Base-by-base conservation (phyloP, 2,113 vertebrate species). In the Indicator maculatus region DNA sequence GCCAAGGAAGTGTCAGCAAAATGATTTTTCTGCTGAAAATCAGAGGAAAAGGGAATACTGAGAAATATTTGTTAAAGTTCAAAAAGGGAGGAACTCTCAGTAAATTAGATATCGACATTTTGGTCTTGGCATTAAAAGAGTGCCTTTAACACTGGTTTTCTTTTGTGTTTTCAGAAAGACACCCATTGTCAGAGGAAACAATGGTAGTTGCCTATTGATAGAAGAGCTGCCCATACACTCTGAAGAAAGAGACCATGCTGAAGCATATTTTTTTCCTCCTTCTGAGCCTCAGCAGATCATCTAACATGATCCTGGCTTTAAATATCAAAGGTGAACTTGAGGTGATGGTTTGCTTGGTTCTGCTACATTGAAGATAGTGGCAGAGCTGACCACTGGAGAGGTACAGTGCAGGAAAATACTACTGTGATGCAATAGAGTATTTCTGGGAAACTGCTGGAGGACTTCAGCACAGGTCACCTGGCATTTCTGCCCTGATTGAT, bases 131-230 rank as follows among this genome's bases (percentile, higher is more conserved):
- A 26, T 82, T 44, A 33, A 81, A 89, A 72, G 3, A n/a, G 13
- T 67, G 70, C 9, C 59, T 75, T 86, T 74, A 89, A 26, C 3
- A 4, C 8, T 84, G 39, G 3, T 71, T 86, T 83, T 65, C 56
- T 79, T 47, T 31, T 96, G 15, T 88, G 1, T 76, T 94, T 90
- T 73, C 93, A 93, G 91, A 64, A 69, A 55, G 36, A 55, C 17
- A 20, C 2, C 14, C 11, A 2, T 7, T 55, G 23, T 30, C 71
- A 64, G 82, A 77, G 30, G 74, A 74, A 89, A 30, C 23, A 61
- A 15, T 1, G 0, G 21, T 38, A 41, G 56, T n/a, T 61, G n/a
- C n/a, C 26, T 3, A 1, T 5, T 45, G 30, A 2, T 75, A 39
- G 58, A 55, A 31, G 28, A 17, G 5, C 17, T 61, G 39, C 7